These are phyloP conservation scores for Grantiella picta DNA, from an alignment of 2,113 vertebrate genomes.

Conservation along the genomic window DNA sequence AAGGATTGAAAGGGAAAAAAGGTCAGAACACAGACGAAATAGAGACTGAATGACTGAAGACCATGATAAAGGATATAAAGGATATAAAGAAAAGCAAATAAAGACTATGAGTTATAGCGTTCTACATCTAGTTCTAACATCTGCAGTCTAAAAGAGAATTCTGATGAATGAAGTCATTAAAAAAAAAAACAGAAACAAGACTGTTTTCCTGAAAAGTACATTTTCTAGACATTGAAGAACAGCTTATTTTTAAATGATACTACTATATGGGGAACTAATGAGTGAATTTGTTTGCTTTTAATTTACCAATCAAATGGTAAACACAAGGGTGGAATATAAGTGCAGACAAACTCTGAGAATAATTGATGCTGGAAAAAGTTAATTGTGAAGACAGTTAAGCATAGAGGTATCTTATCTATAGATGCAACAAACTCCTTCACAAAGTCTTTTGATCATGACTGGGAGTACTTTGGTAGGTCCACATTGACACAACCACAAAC, in stretches of 20 bases:
- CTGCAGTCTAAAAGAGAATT: not conserved
- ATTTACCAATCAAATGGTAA: not conserved
- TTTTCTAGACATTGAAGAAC: not conserved
- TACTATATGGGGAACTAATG: not conserved
- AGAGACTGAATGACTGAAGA: not conserved
- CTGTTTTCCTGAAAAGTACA: not conserved
- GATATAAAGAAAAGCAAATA: not conserved
- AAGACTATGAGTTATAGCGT: not conserved
- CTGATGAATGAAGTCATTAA: not conserved
- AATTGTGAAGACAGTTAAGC: not conserved
- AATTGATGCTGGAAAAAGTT: not conserved
- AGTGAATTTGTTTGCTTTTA: not conserved
- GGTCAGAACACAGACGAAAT: not conserved
- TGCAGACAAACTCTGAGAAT: not conserved
- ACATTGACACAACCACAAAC: not conserved
- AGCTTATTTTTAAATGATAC: not conserved
- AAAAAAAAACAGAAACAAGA: not conserved
- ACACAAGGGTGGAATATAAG: not conserved
- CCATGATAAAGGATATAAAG: not conserved
- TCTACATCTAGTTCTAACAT: not conserved
- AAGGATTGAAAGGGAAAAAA: not conserved
- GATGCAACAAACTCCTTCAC: not conserved
- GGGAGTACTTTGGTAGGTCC: not conserved
- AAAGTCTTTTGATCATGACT: not conserved
- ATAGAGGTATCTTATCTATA: not conserved